Base-by-base conservation (phyloP, 2,888 invertebrate species). In the Lasioglossum oenotherae region DNA sequence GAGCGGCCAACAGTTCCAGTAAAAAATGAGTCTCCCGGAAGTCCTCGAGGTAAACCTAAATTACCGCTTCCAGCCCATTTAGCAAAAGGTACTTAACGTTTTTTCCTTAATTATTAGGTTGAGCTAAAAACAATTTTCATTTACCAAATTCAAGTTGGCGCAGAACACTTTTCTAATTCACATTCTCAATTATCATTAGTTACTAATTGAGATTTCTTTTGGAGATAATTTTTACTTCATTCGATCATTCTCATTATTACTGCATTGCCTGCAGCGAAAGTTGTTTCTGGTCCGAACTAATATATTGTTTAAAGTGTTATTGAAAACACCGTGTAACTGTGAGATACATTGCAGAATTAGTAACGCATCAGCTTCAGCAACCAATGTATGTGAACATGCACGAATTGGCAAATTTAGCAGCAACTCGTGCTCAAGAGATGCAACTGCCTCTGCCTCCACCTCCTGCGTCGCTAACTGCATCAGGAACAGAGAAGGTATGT, bases 341-440 rank as follows among this genome's bases (percentile, higher is more conserved):
- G 77, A 83, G 72, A 67, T 75, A 35, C 85, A 74, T 86, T 86
- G 41, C 85, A 93, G 93, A 94, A 92, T 91, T 94, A 89, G 93
- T 92, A 74, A 91, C 92, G n/a, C 93, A 95, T 90, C 94, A 94
- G 87, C 90, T 93, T 38, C 94, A 94, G 80, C 94, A 94, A 80
- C 98, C 98, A 41, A 97, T 98, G 93, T 98, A 98, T 95, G 98
- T 98, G 92, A 98, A 98, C 95, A 98, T 98, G 98, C 98, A 98
- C 88, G 98, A 98, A 95, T 95, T 98, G 94, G 98, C 98, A 41
- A 97, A 97, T 92, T 96, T 98, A 96, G 98, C 98, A 71, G 98
- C 98, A 19, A 96, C 96, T 95, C 98, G 96, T 96, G 97, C 95
- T 95, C 98, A 96, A 93, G 96, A 96, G 94, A 96, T 96, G 96